Conservation (phyloP, 2,113 vertebrate genomes). For the Suricata suricatta region DNA sequence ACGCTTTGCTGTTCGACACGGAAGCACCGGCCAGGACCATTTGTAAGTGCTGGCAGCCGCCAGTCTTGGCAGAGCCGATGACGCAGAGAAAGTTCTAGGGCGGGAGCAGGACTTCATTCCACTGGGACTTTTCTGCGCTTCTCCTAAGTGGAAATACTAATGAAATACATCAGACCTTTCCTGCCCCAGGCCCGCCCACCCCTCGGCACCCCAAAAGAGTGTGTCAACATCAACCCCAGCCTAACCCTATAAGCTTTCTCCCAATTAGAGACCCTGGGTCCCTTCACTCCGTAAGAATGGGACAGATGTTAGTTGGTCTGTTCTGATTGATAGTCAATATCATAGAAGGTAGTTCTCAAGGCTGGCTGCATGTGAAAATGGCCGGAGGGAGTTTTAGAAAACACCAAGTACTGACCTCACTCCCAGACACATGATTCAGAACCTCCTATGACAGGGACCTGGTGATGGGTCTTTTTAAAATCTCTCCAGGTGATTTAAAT, state of each 20-base stretch:
- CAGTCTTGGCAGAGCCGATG: conserved; percentile 81
- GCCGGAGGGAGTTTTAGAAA: neutral
- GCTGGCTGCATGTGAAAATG: neutral
- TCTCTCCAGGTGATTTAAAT: neutral
- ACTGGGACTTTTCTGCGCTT: fast-evolving
- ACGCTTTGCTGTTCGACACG: conserved; percentile 70
- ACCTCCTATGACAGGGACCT: too few relatives aligned
- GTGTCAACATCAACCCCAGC: neutral
- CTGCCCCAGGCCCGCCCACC: neutral
- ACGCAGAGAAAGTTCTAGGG: conserved; percentile 79
- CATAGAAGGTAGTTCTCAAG: neutral
- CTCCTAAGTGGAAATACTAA: fast-evolving
- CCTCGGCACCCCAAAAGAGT: too few relatives aligned
- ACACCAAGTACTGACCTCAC: neutral
- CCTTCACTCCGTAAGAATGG: neutral
- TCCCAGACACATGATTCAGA: neutral
- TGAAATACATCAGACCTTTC: neutral
- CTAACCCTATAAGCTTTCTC: neutral
- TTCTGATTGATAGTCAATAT: neutral
- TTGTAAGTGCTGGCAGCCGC: conserved; percentile 82
- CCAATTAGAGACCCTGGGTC: neutral
- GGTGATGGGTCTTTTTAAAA: neutral
- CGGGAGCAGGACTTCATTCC: neutral
- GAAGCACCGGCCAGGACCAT: conserved; percentile 73
- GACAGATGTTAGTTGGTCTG: too few relatives aligned